Percentiles rank a stretch among this genome's conserved stretches.
Evolutionary conservation across 53 echinoderm and acorn worm genomes (phyloP).

Genomic region (Temnopleurus reevesii): DNA sequence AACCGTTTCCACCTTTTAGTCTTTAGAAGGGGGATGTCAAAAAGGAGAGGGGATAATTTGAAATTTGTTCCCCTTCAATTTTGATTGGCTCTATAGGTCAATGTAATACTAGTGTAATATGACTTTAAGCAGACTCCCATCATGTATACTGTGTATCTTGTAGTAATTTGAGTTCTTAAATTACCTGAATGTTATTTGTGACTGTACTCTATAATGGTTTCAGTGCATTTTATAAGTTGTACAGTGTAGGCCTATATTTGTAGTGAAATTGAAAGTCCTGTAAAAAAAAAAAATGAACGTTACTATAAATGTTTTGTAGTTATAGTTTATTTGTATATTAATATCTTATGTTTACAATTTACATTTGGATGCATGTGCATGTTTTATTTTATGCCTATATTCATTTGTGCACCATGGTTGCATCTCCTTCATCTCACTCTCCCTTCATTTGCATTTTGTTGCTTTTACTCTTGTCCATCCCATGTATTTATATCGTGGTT

Average conservation of each 20-base stretch:
- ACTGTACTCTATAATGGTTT: background rate
- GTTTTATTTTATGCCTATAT: background rate
- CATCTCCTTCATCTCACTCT: background rate
- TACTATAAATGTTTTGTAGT: background rate
- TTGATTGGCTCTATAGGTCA: too few species aligned
- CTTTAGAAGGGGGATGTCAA: too few species aligned
- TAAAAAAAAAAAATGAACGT: too few species aligned
- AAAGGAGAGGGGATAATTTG: too few species aligned
- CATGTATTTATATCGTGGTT: background rate
- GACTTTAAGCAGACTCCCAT: too few species aligned
- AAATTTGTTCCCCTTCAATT: too few species aligned
- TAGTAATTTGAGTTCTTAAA: background rate
- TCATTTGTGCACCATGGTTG: constrained; percentile 19
- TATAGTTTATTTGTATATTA: background rate
- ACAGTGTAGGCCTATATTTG: background rate
- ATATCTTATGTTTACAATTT: background rate
- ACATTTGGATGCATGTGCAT: constrained; percentile 14
- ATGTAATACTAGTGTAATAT: too few species aligned
- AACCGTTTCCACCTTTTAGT: too few species aligned
- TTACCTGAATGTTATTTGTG: background rate
- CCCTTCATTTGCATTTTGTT: background rate
- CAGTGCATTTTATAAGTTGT: background rate
- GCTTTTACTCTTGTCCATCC: background rate
- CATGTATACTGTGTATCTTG: background rate
- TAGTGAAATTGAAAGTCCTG: too few species aligned